Base-by-base conservation (phyloP, 2,797 vertebrate genomes). In the Numenius phaeopus region DNA sequence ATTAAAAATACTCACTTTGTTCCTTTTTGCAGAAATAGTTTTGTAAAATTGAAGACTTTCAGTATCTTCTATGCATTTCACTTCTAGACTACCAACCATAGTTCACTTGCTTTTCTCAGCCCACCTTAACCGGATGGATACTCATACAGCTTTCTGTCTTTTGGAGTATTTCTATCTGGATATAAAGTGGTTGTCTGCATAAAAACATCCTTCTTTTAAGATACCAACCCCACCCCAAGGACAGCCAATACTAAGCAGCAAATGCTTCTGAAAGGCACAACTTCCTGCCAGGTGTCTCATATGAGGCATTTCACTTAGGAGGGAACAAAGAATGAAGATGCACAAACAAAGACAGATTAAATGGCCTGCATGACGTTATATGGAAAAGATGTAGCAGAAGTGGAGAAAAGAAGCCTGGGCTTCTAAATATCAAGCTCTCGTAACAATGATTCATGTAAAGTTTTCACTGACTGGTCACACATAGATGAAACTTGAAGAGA, bases 401-500 rank as follows among this genome's bases (percentile, higher is more conserved):
- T 8, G 20, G 21, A 65, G 24, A 65, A 58, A 64, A 61, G 15
- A 79, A 61, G 2, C 5, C 17, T 62, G 14, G 7, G 3, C 7
- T 76, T 93, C 54, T 61, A 92, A 85, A 69, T 76, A 84, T n/a
- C 65, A 81, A 55, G 9, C 3, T 62, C 24, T 90, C n/a, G 9
- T 69, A 80, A 61, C 8, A 61, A 58, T 50, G 69, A 70, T 81
- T 70, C 77, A 46, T 50, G 21, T 39, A 61, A 83, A 89, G 49
- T 57, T 94, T 95, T 90, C 22, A 34, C 49, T 86, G 64, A n/a
- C 54, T 86, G 19, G 65, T 83, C 77, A 80, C 30, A 57, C 30
- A 34, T 34, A 92, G 37, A 42, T 90, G 81, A 87, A 92, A 72
- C 12, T 52, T 64, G 32, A 90, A 67, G 42, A 89, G 19, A 50